A percentile compares a stretch with the other conserved stretches of the same genome.
phyloP scores from a whole-genome alignment of 2,113 vertebrate species.

The Danionella cerebrum region DNA sequence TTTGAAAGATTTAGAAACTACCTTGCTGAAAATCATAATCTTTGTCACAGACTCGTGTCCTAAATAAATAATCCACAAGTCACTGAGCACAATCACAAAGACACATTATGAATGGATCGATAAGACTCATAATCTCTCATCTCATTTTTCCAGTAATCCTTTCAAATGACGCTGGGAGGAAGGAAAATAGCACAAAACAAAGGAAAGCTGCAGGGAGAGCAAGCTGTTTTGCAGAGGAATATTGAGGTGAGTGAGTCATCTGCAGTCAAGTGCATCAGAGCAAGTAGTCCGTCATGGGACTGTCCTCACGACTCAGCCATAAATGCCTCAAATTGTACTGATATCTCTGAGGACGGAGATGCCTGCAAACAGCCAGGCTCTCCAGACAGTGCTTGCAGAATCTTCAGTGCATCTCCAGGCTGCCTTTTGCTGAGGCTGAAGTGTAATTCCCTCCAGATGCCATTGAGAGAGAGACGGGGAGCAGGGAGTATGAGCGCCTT shows the following conservation, averaged over 20 bases:
- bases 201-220: neutral
- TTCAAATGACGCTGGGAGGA: constrained; percentile 32
- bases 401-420: constrained; percentile 30
- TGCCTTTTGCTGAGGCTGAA: constrained; percentile 30
- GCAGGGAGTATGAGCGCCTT: neutral
- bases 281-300: neutral
- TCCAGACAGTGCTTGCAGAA: constrained; percentile 5
- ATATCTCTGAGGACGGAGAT: constrained; percentile 6
- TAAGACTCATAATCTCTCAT: constrained; percentile 54
- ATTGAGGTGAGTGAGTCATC: constrained; percentile 32
- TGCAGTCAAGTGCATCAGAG: constrained; percentile 19
- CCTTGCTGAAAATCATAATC: no score
- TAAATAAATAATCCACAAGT: constrained; percentile 4
- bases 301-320: constrained; percentile 12
- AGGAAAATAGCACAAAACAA: neutral
- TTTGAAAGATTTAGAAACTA: no score
- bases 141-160: constrained; percentile 56
- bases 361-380: constrained; percentile 20
- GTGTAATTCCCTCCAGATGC: constrained; percentile 8
- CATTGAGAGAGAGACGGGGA: neutral
- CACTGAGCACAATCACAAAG: constrained; percentile 11
- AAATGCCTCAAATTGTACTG: constrained; percentile 14
- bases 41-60: neutral
- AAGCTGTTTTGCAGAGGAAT: neutral
- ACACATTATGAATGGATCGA: constrained; percentile 51